These are phyloP conservation scores for Drosophila ananassae DNA, from an alignment of 1,140 invertebrate species.

Conservation along the genomic window DNA sequence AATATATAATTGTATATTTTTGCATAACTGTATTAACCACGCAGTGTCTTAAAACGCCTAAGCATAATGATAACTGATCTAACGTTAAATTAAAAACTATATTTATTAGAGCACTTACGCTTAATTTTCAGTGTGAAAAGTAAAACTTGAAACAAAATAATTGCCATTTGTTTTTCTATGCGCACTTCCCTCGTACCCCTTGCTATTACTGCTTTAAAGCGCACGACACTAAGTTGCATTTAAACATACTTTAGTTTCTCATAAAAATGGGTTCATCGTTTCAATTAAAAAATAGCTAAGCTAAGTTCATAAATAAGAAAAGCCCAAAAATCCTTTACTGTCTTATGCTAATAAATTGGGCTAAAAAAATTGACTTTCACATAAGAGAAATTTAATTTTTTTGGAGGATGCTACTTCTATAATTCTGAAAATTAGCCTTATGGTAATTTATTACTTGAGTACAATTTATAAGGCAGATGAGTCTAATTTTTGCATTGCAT, in stretches of 20 bases:
- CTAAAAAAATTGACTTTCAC: not conserved
- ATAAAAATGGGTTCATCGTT: not conserved
- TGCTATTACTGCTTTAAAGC: not conserved
- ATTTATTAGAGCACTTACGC: conserved; percentile 75
- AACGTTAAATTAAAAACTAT: conserved; percentile 47
- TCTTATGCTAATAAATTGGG: not conserved
- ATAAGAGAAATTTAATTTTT: no score
- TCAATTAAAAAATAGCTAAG: not conserved
- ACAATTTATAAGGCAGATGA: no score
- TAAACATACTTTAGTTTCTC: not conserved
- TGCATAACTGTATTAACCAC: conserved; percentile 33
- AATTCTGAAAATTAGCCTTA: no score
- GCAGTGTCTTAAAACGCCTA: conserved; percentile 72
- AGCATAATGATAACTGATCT: conserved; percentile 60
- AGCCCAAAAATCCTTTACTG: not conserved
- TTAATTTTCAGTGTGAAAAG: conserved; percentile 75
- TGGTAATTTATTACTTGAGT: no score
- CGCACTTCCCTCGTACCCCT: no score
- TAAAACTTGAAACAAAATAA: conserved; percentile 56
- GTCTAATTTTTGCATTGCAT: no score
- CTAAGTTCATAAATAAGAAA: not conserved
- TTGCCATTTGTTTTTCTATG: conserved; percentile 4
- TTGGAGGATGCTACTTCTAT: no score
- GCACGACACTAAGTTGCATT: not conserved
- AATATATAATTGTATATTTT: conserved; percentile 53